These are phyloP conservation scores for Celastrina argiolus DNA, from an alignment of 2,888 invertebrate species.

Conservation along the genomic window DNA sequence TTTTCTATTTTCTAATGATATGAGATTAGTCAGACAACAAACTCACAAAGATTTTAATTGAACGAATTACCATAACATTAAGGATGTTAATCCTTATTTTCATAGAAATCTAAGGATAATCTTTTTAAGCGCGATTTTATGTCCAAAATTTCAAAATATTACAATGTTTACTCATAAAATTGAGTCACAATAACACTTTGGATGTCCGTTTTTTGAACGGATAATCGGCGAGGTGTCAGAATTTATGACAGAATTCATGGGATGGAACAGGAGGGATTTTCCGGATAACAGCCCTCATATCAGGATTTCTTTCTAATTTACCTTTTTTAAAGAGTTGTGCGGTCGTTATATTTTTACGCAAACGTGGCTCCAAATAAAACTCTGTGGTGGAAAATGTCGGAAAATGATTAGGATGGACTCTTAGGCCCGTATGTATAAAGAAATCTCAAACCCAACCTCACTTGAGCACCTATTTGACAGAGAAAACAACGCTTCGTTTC, in stretches of 20 bases:
- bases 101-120: not conserved
- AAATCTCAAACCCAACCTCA: too few species aligned
- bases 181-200: not conserved
- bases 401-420: too few species aligned
- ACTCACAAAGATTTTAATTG: not conserved
- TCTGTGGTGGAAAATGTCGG: too few species aligned
- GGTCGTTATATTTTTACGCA: not conserved
- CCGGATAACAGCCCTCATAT: constrained; percentile 12
- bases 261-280: constrained; percentile 8
- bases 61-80: too few species aligned
- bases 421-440: too few species aligned
- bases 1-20: too few species aligned
- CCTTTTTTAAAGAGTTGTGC: too few species aligned
- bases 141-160: not conserved
- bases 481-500: too few species aligned
- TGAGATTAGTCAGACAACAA: too few species aligned
- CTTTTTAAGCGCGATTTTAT: not conserved
- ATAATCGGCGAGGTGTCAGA: constrained; percentile 13
- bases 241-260: not conserved
- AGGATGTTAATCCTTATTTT: not conserved
- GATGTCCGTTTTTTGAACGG: not conserved
- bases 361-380: too few species aligned
- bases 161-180: not conserved
- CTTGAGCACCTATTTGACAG: too few species aligned
- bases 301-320: constrained; percentile 19